These are phyloP conservation scores for Cichlasoma orientale DNA, from an alignment of 2,797 vertebrate species.

Conservation along the genomic window DNA sequence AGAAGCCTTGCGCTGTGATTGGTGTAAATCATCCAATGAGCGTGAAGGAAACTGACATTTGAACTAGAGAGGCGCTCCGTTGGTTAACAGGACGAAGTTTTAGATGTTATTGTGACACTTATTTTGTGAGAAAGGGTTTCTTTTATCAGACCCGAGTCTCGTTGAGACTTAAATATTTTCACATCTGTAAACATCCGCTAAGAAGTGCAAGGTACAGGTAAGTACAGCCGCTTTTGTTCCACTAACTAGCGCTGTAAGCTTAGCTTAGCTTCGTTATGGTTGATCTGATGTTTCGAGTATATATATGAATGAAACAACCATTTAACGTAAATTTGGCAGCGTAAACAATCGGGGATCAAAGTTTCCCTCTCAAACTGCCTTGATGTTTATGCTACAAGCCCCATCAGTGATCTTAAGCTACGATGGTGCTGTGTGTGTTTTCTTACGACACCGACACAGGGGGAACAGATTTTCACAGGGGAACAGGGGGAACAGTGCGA, in stretches of 20 bases:
- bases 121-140: neutral
- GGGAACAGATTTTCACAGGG: too few relatives aligned
- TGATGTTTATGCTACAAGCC: neutral
- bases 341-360: neutral
- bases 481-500: too few relatives aligned
- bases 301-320: neutral
- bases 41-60: constrained; percentile 6
- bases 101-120: neutral
- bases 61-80: constrained; percentile 18
- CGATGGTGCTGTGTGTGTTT: neutral
- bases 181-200: neutral
- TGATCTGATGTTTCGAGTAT: neutral
- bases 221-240: neutral
- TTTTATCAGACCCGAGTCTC: accelerated
- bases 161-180: neutral
- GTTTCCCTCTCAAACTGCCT: neutral
- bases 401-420: neutral
- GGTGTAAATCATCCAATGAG: constrained; percentile 36
- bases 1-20: constrained; percentile 21
- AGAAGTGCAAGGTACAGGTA: neutral
- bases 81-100: neutral
- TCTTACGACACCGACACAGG: too few relatives aligned
- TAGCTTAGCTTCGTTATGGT: neutral
- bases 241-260: neutral
- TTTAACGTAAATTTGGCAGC: neutral